Evolutionary conservation across 2,888 invertebrate genomes (phyloP), one percentile per base, ranked within the genome.

Genomic region (Ashinkailepas kermadecensis): DNA sequence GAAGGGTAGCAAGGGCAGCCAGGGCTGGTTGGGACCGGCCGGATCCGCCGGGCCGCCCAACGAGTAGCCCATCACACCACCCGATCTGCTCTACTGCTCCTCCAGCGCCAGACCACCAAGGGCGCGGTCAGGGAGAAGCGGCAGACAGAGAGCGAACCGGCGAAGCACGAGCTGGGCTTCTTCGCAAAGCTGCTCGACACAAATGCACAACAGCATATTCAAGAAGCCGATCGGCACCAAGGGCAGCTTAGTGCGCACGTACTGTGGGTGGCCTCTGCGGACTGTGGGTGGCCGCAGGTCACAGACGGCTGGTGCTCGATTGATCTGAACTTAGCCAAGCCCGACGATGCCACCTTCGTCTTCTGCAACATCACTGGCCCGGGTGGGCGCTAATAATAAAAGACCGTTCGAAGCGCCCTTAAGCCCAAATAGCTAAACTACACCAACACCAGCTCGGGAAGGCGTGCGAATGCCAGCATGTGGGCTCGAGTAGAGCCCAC

Each of bases 281-380:
- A 0, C 93, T n/a, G n/a, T n/a, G n/a, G n/a, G n/a, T n/a, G 95
- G 88, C 91, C 92, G 0, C 91, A 93, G 85, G 91, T 74, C 54
- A 54, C 54, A 4, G 74, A 74, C 15, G 74, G 94, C 81, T 94
- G 93, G 91, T 96, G 95, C 87, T 96, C 95, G 95, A 93, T 96
- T 83, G 96, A 96, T 88, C 96, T 96, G 0, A 95, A 96, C 86
- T 90, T 93, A 62, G 95, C 95, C 56, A 93, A 93, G 91, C 88
- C 91, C 0, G 93, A 93, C 84, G 94, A 94, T 85, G 93, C 96
- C 0, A 91, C 95, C n/a, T 91, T 92, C 85, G 96, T 94, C 0
- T 95, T 91, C 87, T 96, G 96, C 86, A 94, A 94, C 86, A 91
- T 94, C 91, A 91, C 91, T 0, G 90, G 90, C 3, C 90, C 91